phyloP scores from a whole-genome alignment of 2,797 vertebrate species.

The Gobionotothen gibberifrons region DNA sequence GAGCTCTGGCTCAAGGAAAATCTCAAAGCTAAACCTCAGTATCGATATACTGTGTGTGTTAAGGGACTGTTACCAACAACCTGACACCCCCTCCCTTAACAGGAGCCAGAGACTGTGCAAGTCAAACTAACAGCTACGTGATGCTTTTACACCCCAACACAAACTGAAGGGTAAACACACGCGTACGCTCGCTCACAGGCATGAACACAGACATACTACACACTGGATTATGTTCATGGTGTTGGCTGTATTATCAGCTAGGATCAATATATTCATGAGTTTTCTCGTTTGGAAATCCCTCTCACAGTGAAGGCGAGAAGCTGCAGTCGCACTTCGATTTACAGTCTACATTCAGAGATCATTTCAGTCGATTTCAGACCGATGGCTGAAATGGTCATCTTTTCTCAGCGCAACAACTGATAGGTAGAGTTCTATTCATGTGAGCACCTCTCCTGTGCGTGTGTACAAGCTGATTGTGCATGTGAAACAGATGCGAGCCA shows the following conservation, averaged over 20 bases:
- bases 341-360: conserved; percentile 66
- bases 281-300: conserved; percentile 75
- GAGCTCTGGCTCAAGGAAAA: conserved; percentile 58
- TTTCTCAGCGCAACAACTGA: conserved; percentile 53
- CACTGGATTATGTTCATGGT: conserved; percentile 58
- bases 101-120: conserved; percentile 30
- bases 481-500: conserved; percentile 30
- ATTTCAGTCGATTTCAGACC: conserved; percentile 60
- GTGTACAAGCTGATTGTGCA: conserved; percentile 21
- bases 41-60: conserved; percentile 64
- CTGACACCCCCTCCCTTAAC: conserved; percentile 26
- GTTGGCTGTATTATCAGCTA: conserved; percentile 63
- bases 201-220: conserved; percentile 56
- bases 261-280: conserved; percentile 75
- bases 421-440: conserved; percentile 40
- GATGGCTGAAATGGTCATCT: conserved; percentile 48
- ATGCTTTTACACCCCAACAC: conserved; percentile 42
- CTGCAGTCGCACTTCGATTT: conserved; percentile 54
- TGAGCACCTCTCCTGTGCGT: conserved; percentile 13
- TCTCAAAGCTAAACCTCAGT: conserved; percentile 59
- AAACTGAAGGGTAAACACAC: conserved; percentile 42
- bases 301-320: conserved; percentile 49
- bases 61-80: conserved; percentile 58
- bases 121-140: conserved; percentile 47
- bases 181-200: conserved; percentile 26